These are phyloP conservation scores for Holacanthus passer DNA, from an alignment of 2,113 vertebrate species.

Conservation along the genomic window DNA sequence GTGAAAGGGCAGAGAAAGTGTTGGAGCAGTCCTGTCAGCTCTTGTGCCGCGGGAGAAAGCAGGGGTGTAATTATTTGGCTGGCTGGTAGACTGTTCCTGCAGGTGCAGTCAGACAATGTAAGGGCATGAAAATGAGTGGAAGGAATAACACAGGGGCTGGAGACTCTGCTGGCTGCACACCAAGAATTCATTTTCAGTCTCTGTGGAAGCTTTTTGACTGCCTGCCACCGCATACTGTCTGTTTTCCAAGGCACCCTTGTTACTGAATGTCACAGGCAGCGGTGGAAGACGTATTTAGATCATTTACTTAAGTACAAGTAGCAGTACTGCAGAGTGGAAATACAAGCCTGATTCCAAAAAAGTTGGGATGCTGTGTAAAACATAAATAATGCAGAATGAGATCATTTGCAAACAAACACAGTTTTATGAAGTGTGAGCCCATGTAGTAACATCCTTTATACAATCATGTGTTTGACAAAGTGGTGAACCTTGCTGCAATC, in stretches of 20 bases:
- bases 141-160: not conserved
- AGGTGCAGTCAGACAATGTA: slow-evolving; percentile 15
- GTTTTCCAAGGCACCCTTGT: not conserved
- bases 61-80: slow-evolving; percentile 27
- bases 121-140: slow-evolving; percentile 1
- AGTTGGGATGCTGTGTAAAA: no score
- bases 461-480: no score
- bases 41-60: not conserved
- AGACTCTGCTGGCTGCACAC: not conserved
- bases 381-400: no score
- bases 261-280: not conserved
- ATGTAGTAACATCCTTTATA: no score
- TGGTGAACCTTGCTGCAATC: no score
- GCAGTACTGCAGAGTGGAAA: not conserved
- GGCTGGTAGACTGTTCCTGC: not conserved
- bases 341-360: no score
- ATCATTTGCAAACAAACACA: no score
- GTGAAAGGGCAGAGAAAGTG: slow-evolving; percentile 31
- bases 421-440: no score
- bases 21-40: slow-evolving; percentile 4
- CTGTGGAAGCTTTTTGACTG: slow-evolving; percentile 24
- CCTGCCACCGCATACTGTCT: not conserved
- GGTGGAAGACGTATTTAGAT: not conserved
- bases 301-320: not conserved
- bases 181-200: slow-evolving; percentile 23